Evolutionary conservation across 2,797 vertebrate species (phyloP), one percentile per base, ranked within the genome.

Genomic region (Syngnathus rostellatus): DNA sequence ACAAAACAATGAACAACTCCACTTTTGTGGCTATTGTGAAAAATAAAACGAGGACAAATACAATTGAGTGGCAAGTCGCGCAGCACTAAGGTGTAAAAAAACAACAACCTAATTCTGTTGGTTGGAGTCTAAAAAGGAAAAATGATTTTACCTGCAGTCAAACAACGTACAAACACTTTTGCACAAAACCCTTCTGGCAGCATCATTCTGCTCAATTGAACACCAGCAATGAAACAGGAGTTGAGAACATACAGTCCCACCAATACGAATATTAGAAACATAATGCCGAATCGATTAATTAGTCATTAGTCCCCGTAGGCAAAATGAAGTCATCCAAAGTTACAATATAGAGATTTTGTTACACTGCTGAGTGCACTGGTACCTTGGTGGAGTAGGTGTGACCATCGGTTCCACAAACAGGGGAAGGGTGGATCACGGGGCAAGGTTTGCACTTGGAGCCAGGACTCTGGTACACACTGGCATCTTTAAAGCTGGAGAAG

Each of bases 361-460:
- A 19, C 40, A n/a, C 16, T 40, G 2, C n/a, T 40, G 8, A 14
- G 1, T 63, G 62, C 21, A 25, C 23, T 63, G 23, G 45, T 72
- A 98, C 97, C 95, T 95, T 93, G 76, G 94, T 93, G 71, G 94
- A 95, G 78, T 98, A 99, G 65, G 89, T 89, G 78, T 95, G 95
- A 38, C 94, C 93, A 63, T 99, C 95, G 41, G 93, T 95, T 76
- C 95, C 97, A 86, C 96, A 99, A 39, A 98, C 93, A 0, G 93
- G 93, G 70, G 85, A 88, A 62, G 92, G 92, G 78, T 91, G 93
- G 72, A 92, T 89, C 76, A 92, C 86, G 0, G 94, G 93, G 82
- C 97, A 99, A 25, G 90, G 92, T 76, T 90, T 94, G 88, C 97
- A 99, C 81, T 92, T 91, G 65, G 92, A 83, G 40, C 82, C 82